These are phyloP conservation scores for Drosophila recens DNA, from an alignment of 2,888 invertebrate species.

Conservation along the genomic window DNA sequence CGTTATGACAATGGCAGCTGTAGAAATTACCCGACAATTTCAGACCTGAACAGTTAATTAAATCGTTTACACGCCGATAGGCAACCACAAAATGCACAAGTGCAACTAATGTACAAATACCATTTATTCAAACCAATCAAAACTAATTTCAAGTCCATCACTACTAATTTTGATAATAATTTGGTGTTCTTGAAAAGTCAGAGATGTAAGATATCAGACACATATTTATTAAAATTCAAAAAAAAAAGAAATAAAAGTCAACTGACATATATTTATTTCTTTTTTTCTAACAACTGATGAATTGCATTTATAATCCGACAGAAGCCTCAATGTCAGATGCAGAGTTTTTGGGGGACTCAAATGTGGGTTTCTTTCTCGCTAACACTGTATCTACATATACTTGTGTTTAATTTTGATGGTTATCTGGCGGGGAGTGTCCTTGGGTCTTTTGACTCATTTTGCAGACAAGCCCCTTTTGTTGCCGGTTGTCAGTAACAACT, in stretches of 20 bases:
- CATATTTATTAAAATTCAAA: too few species aligned
- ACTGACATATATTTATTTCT: too few species aligned
- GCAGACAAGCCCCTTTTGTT: constrained; percentile 68
- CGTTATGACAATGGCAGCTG: constrained; percentile 59
- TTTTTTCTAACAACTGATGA: too few species aligned
- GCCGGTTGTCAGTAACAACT: constrained; percentile 73
- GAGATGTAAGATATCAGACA: too few species aligned
- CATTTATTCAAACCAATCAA: too few species aligned
- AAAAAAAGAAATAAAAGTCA: too few species aligned
- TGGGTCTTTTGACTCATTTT: constrained; percentile 38
- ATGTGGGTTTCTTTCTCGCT: not conserved
- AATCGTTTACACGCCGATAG: constrained; percentile 59
- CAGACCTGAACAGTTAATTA: constrained; percentile 64
- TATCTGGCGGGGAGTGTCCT: constrained; percentile 39
- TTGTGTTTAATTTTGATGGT: constrained; percentile 38
- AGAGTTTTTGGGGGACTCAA: constrained; percentile 11
- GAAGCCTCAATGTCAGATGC: constrained; percentile 17
- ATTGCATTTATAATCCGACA: constrained; percentile 19
- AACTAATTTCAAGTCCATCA: too few species aligned
- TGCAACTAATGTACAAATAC: constrained; percentile 1
- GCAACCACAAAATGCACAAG: constrained; percentile 5
- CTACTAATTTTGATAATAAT: too few species aligned
- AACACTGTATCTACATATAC: not conserved
- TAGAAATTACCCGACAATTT: constrained; percentile 69
- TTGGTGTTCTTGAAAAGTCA: too few species aligned